phyloP scores from a whole-genome alignment of 2,888 invertebrate species.

The Lithosia quadra region DNA sequence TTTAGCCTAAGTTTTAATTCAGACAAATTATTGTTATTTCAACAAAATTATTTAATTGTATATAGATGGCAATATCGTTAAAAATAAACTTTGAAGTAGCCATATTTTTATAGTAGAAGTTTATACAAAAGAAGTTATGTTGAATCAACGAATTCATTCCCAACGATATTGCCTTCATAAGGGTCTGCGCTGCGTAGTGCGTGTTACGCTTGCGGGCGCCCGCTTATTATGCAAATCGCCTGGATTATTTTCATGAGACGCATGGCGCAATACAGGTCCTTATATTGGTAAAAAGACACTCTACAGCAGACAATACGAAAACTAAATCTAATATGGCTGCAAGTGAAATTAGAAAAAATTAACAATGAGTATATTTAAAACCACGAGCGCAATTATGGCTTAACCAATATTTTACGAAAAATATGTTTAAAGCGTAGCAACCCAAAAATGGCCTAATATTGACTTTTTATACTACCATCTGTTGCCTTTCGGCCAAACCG shows the following conservation, averaged over 20 bases:
- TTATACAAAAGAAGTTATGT: conserved; percentile 14
- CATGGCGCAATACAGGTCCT: neutral
- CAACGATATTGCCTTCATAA: conserved; percentile 14
- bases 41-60: neutral
- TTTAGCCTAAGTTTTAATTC: no score
- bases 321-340: conserved; percentile 81
- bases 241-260: neutral
- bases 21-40: no score
- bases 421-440: no score
- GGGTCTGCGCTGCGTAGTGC: no score
- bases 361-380: conserved; percentile 72
- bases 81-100: conserved; percentile 6
- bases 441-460: no score
- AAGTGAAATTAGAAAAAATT: conserved; percentile 58
- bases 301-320: conserved; percentile 20
- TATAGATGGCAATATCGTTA: neutral
- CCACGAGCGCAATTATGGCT: neutral
- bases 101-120: conserved; percentile 14
- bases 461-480: no score
- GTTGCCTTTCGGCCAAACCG: no score
- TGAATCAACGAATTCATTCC: conserved; percentile 11
- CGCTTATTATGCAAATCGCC: no score
- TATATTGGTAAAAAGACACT: neutral
- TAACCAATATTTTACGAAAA: neutral
- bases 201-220: no score